phyloP scores from a whole-genome alignment of 2,888 invertebrate species.

The Melangyna quadrimaculata region DNA sequence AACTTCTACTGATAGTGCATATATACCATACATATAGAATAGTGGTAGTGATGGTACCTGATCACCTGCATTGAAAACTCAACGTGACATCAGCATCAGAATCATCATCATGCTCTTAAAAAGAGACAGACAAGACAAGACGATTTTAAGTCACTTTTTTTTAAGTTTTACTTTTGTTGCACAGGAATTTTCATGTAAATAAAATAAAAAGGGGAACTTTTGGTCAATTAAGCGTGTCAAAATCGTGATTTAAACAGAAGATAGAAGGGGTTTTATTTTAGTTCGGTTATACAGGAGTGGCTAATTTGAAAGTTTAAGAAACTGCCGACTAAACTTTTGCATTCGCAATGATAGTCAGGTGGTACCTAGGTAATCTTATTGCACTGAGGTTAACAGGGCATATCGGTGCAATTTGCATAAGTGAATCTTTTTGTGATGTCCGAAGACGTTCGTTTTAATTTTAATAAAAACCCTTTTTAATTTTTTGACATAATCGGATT shows the following conservation, averaged over 20 bases:
- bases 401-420: conserved; percentile 4
- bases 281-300: not conserved
- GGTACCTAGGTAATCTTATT: conserved; percentile 27
- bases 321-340: conserved; percentile 33
- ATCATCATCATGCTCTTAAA: not conserved
- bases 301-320: conserved; percentile 1
- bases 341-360: conserved; percentile 31
- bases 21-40: not conserved
- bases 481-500: not conserved
- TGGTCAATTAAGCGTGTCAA: conserved; percentile 63
- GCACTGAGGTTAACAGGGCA: not conserved
- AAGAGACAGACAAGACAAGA: conserved; percentile 20
- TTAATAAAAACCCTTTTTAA: not conserved
- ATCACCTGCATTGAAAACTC: conserved; percentile 56
- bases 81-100: conserved; percentile 21
- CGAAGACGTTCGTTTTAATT: conserved; percentile 1
- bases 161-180: conserved; percentile 11
- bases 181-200: conserved; percentile 19
- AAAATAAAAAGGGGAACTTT: conserved; percentile 24
- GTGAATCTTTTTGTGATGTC: not conserved
- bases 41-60: conserved; percentile 21
- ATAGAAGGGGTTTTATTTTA: not conserved
- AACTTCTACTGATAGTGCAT: conserved; percentile 33
- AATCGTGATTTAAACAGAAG: conserved; percentile 32
- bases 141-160: conserved; percentile 22